Percentiles rank a stretch among this genome's conserved stretches.
These are phyloP conservation scores for Nettapus auritus DNA, from an alignment of 2,113 vertebrate genomes.

Conservation along the genomic window DNA sequence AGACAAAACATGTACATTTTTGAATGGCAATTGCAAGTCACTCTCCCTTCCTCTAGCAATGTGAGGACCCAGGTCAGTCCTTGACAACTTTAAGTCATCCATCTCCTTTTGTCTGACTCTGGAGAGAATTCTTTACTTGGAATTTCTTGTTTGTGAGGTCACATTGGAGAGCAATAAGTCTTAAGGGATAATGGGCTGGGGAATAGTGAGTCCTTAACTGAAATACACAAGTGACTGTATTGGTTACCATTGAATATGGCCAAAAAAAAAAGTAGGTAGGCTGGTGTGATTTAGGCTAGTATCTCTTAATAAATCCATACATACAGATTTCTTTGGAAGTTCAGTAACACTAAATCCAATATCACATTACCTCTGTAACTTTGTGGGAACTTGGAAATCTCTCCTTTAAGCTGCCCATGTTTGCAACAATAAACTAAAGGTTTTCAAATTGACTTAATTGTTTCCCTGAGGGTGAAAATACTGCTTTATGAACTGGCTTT, in stretches of 20 bases:
- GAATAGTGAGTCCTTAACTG: background rate
- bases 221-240: background rate
- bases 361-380: background rate
- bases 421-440: background rate
- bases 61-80: background rate
- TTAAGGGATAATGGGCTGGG: background rate
- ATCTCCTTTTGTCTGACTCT: background rate
- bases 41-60: background rate
- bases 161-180: background rate
- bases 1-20: background rate
- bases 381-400: background rate
- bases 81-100: background rate
- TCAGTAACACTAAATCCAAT: background rate
- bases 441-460: constrained; percentile 9
- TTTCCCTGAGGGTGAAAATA: constrained; percentile 3
- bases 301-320: background rate
- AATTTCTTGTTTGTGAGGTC: background rate
- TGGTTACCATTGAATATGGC: background rate
- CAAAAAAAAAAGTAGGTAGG: background rate
- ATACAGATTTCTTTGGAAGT: background rate
- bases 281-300: background rate
- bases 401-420: background rate
- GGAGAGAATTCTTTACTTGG: background rate
- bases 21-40: background rate
- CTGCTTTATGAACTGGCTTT: background rate